These are phyloP conservation scores for Helarctos malayanus DNA, from an alignment of 2,797 vertebrate species.

Conservation along the genomic window DNA sequence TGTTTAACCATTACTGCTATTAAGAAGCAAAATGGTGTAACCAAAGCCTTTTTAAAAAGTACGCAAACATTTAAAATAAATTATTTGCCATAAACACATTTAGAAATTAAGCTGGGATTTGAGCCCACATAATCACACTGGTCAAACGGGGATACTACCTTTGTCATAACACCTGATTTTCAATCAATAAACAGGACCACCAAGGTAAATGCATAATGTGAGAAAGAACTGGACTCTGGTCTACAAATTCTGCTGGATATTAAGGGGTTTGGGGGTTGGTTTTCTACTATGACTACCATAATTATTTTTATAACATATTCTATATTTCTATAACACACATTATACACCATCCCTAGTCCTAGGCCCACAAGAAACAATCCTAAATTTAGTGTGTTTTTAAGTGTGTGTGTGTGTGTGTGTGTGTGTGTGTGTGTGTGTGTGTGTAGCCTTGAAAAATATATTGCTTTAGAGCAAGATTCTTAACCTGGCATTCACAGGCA, in stretches of 20 bases:
- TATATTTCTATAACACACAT: not conserved
- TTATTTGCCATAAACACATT: not conserved
- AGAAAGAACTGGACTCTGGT: not conserved
- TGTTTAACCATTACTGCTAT: not conserved
- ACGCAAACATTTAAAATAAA: not conserved
- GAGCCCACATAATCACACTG: not conserved
- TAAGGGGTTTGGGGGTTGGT: not conserved
- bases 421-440: not conserved
- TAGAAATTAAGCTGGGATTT: not conserved
- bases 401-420: not conserved
- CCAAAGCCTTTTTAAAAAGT: not conserved
- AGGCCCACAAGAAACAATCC: not conserved
- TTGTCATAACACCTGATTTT: not conserved
- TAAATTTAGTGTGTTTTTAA: not conserved
- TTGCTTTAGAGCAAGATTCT: not conserved
- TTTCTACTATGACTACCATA: not conserved
- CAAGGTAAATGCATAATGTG: not conserved
- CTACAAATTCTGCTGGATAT: not conserved
- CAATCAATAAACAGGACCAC: too few species aligned
- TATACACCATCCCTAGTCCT: not conserved
- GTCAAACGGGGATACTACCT: not conserved
- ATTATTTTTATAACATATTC: not conserved
- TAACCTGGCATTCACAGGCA: not conserved
- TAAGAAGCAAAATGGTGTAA: not conserved
- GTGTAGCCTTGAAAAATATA: not conserved